Conservation (phyloP, 2,797 vertebrate genomes). For the Percopsis omiscomaycus region DNA sequence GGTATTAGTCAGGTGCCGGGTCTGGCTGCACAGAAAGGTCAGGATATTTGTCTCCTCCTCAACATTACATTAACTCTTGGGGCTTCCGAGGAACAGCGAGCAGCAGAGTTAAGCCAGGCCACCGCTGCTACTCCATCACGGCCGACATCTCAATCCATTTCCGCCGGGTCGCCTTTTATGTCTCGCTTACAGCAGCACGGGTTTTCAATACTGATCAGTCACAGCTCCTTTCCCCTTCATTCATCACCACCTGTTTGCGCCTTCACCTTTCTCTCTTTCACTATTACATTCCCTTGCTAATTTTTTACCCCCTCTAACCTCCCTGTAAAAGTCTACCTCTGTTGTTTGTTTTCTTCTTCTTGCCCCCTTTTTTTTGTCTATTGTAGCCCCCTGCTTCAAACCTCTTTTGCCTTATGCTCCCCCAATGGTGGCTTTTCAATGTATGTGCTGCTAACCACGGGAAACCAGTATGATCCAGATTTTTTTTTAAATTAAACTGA, state of each 20-base stretch:
- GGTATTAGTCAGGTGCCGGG: constrained; percentile 55
- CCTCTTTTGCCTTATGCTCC: neutral
- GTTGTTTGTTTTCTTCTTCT: no score
- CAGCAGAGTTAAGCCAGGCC: constrained; percentile 52
- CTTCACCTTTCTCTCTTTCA: constrained; percentile 42
- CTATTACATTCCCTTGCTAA: constrained; percentile 45
- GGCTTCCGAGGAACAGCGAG: constrained; percentile 53
- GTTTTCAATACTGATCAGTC: constrained; percentile 76
- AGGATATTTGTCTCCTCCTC: constrained; percentile 66
- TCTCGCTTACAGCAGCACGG: constrained; percentile 70
- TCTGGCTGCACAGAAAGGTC: constrained; percentile 64
- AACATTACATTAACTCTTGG: constrained; percentile 58
- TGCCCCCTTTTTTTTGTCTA: constrained; percentile 5
- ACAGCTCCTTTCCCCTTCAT: constrained; percentile 70
- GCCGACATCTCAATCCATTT: constrained; percentile 76
- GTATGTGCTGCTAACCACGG: no score
- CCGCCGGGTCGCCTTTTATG: constrained; percentile 62
- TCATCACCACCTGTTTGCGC: constrained; percentile 60
- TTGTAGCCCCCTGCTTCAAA: constrained; percentile 15
- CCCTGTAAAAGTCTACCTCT: constrained; percentile 5
- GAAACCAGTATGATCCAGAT: no score
- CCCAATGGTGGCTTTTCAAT: no score
- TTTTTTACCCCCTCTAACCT: constrained; percentile 20
- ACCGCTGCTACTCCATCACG: constrained; percentile 72
- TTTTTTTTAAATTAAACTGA: no score